Evolutionary conservation across 2,797 vertebrate species (phyloP).

Genomic region (Sebastolobus altivelis): DNA sequence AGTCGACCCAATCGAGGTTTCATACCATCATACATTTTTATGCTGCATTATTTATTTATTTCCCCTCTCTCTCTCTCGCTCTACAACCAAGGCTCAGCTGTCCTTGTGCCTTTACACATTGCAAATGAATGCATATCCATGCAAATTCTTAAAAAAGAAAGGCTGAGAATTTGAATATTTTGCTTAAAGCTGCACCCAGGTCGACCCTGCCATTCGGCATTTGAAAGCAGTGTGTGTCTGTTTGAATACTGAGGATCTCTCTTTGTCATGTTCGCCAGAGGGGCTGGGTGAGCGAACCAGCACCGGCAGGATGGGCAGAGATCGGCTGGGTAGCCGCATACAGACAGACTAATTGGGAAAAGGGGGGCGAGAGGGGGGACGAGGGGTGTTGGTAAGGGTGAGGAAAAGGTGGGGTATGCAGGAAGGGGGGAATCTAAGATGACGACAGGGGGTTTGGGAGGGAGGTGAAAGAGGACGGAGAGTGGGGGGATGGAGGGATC

Average conservation of each 20-base stretch:
- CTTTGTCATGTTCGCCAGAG: conserved; percentile 86
- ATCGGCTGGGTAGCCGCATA: conserved; percentile 82
- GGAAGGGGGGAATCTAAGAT: conserved; percentile 77
- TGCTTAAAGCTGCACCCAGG: conserved; percentile 85
- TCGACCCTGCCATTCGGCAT: conserved; percentile 84
- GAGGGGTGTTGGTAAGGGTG: conserved; percentile 73
- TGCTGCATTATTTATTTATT: conserved; percentile 78
- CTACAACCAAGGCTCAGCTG: conserved; percentile 81
- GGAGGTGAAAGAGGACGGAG: conserved; percentile 79
- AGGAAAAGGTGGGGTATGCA: conserved; percentile 75
- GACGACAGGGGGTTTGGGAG: conserved; percentile 80
- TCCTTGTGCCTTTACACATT: conserved; percentile 83
- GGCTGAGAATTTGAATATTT: conserved; percentile 85
- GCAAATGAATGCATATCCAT: conserved; percentile 87
- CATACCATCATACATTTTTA: conserved; percentile 75
- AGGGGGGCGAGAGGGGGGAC: conserved; percentile 70
- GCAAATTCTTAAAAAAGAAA: conserved; percentile 84
- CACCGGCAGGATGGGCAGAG: conserved; percentile 82
- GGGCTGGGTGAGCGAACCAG: conserved; percentile 83
- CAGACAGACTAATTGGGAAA: conserved; percentile 88
- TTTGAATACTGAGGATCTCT: conserved; percentile 83
- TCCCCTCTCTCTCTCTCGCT: conserved; percentile 31
- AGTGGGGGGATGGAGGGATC: conserved; percentile 68
- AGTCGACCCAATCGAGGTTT: conserved; percentile 71
- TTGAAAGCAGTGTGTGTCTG: conserved; percentile 82